These are phyloP conservation scores for Ctenoplectra terminalis DNA, from an alignment of 1,140 invertebrate genomes.

Conservation along the genomic window DNA sequence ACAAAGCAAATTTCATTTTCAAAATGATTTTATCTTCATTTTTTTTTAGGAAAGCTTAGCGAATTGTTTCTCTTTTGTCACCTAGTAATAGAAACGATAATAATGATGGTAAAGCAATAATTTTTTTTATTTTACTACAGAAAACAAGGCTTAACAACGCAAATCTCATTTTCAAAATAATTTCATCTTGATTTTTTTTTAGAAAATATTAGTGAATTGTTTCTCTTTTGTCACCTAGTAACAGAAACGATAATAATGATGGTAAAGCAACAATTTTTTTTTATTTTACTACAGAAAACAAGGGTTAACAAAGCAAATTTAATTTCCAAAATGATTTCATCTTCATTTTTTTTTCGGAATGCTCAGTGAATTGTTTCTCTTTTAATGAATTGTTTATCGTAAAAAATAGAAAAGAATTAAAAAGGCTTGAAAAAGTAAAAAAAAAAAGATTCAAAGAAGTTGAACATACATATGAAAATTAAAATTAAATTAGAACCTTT, in stretches of 20 bases:
- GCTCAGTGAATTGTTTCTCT: too few species aligned
- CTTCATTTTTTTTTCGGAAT: neutral
- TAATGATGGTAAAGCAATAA: neutral
- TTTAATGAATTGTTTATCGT: neutral
- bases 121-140: neutral
- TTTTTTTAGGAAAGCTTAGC: neutral
- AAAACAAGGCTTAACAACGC: neutral
- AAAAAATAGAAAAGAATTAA: too few species aligned
- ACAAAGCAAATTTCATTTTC: neutral
- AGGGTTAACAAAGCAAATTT: neutral
- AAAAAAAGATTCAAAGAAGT: too few species aligned
- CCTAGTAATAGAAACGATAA: slow-evolving; percentile 76
- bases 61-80: too few species aligned
- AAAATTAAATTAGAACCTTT: slow-evolving; percentile 90
- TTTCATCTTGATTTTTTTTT: neutral
- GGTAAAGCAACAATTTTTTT: too few species aligned
- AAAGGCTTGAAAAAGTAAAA: neutral
- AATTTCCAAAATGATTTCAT: too few species aligned
- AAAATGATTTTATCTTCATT: neutral
- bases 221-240: slow-evolving; percentile 85
- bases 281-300: neutral
- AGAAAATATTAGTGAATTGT: too few species aligned
- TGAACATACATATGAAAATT: neutral
- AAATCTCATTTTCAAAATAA: too few species aligned
- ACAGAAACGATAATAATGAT: neutral